Base-by-base conservation (phyloP, 64 coral and sea anemone species). In the Dendrophyllia cribrosa region DNA sequence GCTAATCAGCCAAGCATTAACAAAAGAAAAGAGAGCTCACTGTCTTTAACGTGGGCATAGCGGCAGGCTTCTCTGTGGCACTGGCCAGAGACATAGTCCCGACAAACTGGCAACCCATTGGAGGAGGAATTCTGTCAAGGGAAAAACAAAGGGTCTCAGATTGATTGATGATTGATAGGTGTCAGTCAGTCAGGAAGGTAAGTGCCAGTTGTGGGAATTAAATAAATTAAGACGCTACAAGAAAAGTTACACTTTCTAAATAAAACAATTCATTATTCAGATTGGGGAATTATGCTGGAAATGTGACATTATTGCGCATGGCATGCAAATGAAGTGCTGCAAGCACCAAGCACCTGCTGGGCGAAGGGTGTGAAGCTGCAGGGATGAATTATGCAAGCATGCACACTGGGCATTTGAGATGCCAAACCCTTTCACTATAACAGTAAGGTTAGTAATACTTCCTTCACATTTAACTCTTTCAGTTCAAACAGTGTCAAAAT, bases 11-110 rank as follows among this genome's bases (percentile, higher is more conserved):
- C 49, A 84, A 68, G 80, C 61, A 65, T 84, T 84, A 84, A 67
- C 61, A 84, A 60, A 84, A 82, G 71, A 86, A 70, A 34, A 86
- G 91, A 76, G 52, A 88, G 86, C 91, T 93, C 91, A 93, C 91
- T 97, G 93, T 97, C 94, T 88, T 92, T 93, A 91, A 99, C 92
- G 91, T 99, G 97, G 89, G 94, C 94, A 99, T 96, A 99, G 90
- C 97, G 94, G 88, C 97, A 99, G 88, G 94, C 91, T 77, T 99
- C 97, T 87, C 97, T 92, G 88, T 96, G 91, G 70, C 97, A 99
- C 94, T 96, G 94, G 91, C 97, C 97, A 92, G 94, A 87, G 71
- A 74, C 81, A 96, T 73, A 96, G 92, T 99, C 97, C 55, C 97
- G 94, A 93, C 97, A 99, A 86, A 99, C 93, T 86, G 97, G 97